Base-by-base conservation (phyloP, 2,888 invertebrate species). In the Acronicta aceris region DNA sequence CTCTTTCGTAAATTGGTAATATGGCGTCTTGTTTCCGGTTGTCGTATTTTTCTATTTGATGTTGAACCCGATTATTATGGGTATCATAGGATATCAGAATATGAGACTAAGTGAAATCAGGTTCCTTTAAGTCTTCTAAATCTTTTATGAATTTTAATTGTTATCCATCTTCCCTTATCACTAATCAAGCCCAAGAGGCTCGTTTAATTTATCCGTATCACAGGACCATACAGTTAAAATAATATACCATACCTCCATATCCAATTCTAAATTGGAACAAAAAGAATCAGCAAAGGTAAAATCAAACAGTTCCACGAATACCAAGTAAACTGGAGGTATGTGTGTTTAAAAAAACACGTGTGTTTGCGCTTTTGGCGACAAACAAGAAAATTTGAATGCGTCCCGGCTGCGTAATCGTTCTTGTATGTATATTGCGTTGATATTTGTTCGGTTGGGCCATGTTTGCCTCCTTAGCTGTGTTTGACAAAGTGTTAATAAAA, bases 371-470 rank as follows among this genome's bases (percentile, higher is more conserved):
- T 72, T 71, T 65, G 69, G 71, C 64, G 76, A 80, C 84, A 87
- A 85, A 87, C 85, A 87, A 82, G 80, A 75, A 69, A 78, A 81
- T 86, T 82, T 85, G 85, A 80, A 84, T 74, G 69, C 63, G 58
- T 61, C 47, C 59, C 55, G 30, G 36, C 42, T 52, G 47, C 49
- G 57, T 58, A 66, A 38, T 38, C 30, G 17, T 17, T 38, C 45
- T 27, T 55, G 46, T 64, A 67, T 65, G 61, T 67, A 63, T 75
- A 76, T 72, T 66, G 72, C 51, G 61, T 59, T 62, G 50, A 43
- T 76, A 71, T 71, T 71, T 78, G 71, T 55, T 65, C 50, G 65
- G 65, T 57, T 74, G 70, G 58, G 61, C 51, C 65, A 52, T 75
- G 63, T 78, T 74, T 76, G 71, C 49, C n/a, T 15, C 38, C 45